Base-by-base conservation (phyloP, 2,113 vertebrate species). In the Oreochromis tanganicae region DNA sequence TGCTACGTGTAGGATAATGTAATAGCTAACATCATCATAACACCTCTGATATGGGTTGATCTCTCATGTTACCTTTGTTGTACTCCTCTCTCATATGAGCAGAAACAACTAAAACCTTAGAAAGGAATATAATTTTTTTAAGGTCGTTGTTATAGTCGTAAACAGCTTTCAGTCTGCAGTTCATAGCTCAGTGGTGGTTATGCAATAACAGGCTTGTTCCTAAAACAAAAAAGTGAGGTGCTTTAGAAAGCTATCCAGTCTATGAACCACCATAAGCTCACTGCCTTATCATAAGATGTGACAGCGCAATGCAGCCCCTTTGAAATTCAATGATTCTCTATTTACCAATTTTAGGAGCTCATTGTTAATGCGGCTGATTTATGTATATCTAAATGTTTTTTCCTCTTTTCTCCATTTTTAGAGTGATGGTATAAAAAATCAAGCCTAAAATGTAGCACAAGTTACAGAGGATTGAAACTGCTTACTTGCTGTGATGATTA, bases 381-480 rank as follows among this genome's bases (percentile, higher is more conserved):
- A 66, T 38, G 17, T 36, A 12, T 66, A 38, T 66, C 61, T 66
- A n/a, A 36, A 19, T 27, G 3, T 9, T 4, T 21, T 19, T 17
- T 81, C 21, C 21, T 48, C 71, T 75, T 27, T 83, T 14, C 16
- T 14, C 3, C 14, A 12, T 59, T 78, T 61, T 66, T 34, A 6
- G 24, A 38, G 16, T 78, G 24, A 59, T 50, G 9, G 71, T 50
- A 27, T 24, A 82, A n/a, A 50, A 84, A 83, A 46, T 71, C 4
- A 16, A 87, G 75, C 87, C 78, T 63, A 79, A 71, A 88, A 75
- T 91, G 92, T 91, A 91, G 91, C 91, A 91, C 19, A 5, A 41
- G n/a, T 68, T 75, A 17, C 10, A 59, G 48, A 78, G 9, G n/a
- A 27, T 59, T 73, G 11, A 68, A 71, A 27, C 9, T 41, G 17